A percentile compares a stretch with the other conserved stretches of the same genome.
These are phyloP conservation scores for Hippoglossus hippoglossus DNA, from an alignment of 2,797 vertebrate species.

Conservation along the genomic window DNA sequence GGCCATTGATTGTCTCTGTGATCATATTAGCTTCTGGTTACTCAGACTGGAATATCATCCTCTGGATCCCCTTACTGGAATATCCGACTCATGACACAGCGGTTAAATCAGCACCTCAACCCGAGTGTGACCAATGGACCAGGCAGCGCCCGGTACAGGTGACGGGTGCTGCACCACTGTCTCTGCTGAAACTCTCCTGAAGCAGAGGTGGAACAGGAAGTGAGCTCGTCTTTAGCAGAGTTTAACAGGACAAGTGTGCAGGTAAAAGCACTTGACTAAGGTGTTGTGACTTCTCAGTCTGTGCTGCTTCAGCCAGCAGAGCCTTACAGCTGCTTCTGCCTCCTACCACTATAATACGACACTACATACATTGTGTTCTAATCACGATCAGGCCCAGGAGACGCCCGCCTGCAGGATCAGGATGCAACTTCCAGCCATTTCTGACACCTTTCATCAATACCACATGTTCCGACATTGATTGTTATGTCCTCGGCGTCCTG, in stretches of 20 bases:
- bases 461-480: constrained; percentile 80
- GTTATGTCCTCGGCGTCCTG: constrained; percentile 71
- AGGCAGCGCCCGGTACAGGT: constrained; percentile 35
- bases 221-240: too few relatives aligned
- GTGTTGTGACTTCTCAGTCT: constrained; percentile 12
- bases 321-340: constrained; percentile 17
- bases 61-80: constrained; percentile 77
- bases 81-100: constrained; percentile 62
- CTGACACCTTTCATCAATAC: constrained; percentile 78
- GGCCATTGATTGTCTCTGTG: constrained; percentile 78
- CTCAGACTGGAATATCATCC: constrained; percentile 71
- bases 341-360: constrained; percentile 34
- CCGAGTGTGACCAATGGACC: constrained; percentile 48
- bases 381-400: constrained; percentile 66
- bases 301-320: constrained; percentile 10
- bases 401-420: constrained; percentile 68
- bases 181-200: too few relatives aligned
- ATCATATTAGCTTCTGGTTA: constrained; percentile 78
- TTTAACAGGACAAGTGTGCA: too few relatives aligned
- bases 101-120: constrained; percentile 62
- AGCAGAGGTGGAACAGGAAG: too few relatives aligned
- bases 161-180: constrained; percentile 2
- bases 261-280: neutral
- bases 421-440: constrained; percentile 63
- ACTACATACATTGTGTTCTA: constrained; percentile 56